A percentile compares a stretch with the other conserved stretches of the same genome.
These are phyloP conservation scores for Fukomys damarensis DNA, from an alignment of 2,113 vertebrate species.

Conservation along the genomic window DNA sequence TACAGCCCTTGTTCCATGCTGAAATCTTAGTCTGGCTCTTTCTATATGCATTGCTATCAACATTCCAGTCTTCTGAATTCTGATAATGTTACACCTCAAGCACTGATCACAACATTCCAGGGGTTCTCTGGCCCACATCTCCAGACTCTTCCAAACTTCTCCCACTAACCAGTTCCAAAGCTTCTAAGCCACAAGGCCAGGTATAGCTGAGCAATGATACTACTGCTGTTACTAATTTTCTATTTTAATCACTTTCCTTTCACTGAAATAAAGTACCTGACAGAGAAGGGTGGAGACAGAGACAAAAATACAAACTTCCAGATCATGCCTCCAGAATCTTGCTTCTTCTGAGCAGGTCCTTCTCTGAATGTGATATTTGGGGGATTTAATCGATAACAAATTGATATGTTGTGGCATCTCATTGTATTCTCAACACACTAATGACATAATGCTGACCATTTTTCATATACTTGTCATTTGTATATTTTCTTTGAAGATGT, in stretches of 20 bases:
- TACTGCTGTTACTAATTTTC: background rate
- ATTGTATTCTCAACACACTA: background rate
- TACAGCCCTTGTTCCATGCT: no score
- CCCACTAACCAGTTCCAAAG: no score
- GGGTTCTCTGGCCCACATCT: no score
- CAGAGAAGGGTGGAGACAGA: background rate
- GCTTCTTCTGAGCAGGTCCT: background rate
- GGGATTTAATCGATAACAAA: background rate
- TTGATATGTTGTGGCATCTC: background rate
- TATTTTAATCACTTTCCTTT: background rate
- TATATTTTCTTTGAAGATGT: no score
- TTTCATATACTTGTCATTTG: background rate
- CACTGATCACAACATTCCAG: no score
- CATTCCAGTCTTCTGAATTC: no score
- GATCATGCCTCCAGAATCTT: background rate
- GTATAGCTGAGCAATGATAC: background rate
- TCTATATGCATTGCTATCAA: no score
- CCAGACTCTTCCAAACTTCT: no score
- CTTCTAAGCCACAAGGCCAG: background rate
- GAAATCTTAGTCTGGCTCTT: no score
- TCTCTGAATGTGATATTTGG: background rate
- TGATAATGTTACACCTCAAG: no score
- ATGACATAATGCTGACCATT: no score
- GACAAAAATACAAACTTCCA: no score
- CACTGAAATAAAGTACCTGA: background rate